Conservation (phyloP, 2,888 invertebrate genomes). For the Pimpla rufipes region DNA sequence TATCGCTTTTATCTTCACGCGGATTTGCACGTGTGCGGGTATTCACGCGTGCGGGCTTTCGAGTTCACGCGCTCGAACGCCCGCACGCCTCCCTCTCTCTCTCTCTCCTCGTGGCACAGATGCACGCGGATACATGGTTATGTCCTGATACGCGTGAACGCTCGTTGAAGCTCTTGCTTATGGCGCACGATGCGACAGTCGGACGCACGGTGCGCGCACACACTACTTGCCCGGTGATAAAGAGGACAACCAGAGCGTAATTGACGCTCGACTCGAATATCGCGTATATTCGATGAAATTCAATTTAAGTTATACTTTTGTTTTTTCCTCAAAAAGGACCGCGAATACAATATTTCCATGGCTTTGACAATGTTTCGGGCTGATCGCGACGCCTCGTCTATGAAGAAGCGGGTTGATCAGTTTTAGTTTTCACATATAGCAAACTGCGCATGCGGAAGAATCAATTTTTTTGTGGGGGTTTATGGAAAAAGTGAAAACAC, state of each 20-base stretch:
- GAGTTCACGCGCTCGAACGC: slow-evolving; percentile 59
- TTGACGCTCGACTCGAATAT: not conserved
- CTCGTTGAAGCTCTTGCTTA: slow-evolving; percentile 49
- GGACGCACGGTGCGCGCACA: slow-evolving; percentile 23
- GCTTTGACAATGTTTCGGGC: not conserved
- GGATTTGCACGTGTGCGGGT: slow-evolving; percentile 40
- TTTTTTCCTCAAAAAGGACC: not conserved
- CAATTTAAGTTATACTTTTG: not conserved
- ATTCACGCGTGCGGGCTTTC: slow-evolving; percentile 61
- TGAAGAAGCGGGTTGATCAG: not conserved
- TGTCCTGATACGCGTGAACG: slow-evolving; percentile 54
- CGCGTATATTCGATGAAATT: not conserved
- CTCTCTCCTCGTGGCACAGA: slow-evolving; percentile 46
- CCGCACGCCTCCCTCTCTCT: slow-evolving; percentile 33
- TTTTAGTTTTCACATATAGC: not conserved
- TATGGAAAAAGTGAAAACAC: not conserved
- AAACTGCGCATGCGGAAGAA: not conserved
- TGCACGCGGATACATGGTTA: slow-evolving; percentile 44
- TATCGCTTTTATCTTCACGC: slow-evolving; percentile 59
- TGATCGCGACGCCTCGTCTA: not conserved
- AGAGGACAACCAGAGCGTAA: slow-evolving; percentile 46
- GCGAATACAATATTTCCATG: not conserved
- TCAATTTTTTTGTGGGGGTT: too few relatives aligned
- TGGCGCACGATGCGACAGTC: slow-evolving; percentile 36
- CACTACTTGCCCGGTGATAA: slow-evolving; percentile 30